Base-by-base conservation (phyloP, 1,140 invertebrate genomes). In the Drosophila parabipectinata region DNA sequence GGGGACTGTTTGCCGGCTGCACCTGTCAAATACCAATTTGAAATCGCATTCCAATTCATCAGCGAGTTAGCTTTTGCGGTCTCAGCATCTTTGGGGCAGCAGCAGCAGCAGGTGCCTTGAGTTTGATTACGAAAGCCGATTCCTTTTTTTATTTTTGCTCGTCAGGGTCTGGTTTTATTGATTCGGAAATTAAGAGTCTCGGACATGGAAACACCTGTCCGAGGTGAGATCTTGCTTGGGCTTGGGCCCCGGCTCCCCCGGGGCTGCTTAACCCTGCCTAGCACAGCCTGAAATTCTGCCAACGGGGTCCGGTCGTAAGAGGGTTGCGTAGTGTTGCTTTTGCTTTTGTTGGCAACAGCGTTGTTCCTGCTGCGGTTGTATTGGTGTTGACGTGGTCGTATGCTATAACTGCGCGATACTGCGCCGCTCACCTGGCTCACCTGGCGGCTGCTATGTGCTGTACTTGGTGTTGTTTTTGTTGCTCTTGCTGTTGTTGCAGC, bases 341-440 rank as follows among this genome's bases (percentile, higher is more conserved):
- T 37, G 12, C 12, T 37, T 37, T n/a, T 37, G 34, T 37, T 64
- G 60, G 71, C 24, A 48, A 69, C 32, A 56, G 51, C 52, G 67
- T 8, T 21, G 26, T 28, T 24, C 6, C 64, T 21, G 21, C 21
- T 32, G n/a, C 56, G 53, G 12, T 68, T 52, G 72, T 69, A 67
- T 74, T 73, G 64, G 62, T 75, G 67, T 87, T 85, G 81, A 87
- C 81, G 80, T 85, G 68, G 59, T 79, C 82, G 78, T 87, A 87
- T 87, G 82, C 82, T 67, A 87, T 87, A 87, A 87, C 83, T 82
- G 82, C 64, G 72, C 71, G 68, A 62, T 73, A 73, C 62, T 61
- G 72, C 72, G 73, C 44, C 79, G 79, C 69, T 81, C 60, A 59
- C 56, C 74, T 84, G 59, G 18, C 61, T 77, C 63, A 62, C 57